These are phyloP conservation scores for Spongia lamella DNA, from an alignment of 37 sponge, comb jelly and placozoan genomes.

Conservation along the genomic window DNA sequence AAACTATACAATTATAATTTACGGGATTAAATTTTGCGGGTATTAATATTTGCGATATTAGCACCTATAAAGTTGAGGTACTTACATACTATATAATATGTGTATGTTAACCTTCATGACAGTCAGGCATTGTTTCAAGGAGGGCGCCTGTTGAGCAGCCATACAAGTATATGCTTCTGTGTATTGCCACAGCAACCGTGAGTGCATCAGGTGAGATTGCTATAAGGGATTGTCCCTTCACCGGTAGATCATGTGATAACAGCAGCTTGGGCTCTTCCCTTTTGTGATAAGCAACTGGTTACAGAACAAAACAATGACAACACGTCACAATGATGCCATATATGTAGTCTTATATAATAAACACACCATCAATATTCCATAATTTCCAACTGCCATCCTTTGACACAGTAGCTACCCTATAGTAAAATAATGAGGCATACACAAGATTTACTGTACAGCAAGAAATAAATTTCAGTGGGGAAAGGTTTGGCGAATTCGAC, in stretches of 20 bases:
- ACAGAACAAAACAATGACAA: no score
- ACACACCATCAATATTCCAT: slow-evolving; percentile 85
- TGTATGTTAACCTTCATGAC: slow-evolving; percentile 68
- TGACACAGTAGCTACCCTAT: slow-evolving; percentile 81
- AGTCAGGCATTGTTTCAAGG: slow-evolving; percentile 30
- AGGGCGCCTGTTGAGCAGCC: slow-evolving; percentile 39
- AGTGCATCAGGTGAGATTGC: slow-evolving; percentile 73
- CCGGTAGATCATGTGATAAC: slow-evolving; percentile 31
- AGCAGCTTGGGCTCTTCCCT: slow-evolving; percentile 67
- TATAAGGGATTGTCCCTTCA: slow-evolving; percentile 2
- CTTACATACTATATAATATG: not conserved
- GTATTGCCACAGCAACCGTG: slow-evolving; percentile 59
- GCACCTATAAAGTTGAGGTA: no score
- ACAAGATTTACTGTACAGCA: not conserved
- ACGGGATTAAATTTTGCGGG: no score
- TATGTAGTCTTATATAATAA: not conserved
- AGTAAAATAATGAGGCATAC: not conserved
- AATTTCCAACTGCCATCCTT: slow-evolving; percentile 84
- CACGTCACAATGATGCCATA: not conserved
- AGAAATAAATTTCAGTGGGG: no score
- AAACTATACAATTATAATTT: not conserved
- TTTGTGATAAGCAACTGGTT: slow-evolving; percentile 62
- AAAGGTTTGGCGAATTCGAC: no score
- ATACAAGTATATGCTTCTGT: slow-evolving; percentile 57
- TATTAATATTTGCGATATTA: no score